These are phyloP conservation scores for Sinotaia quadrata DNA, from an alignment of 2,888 invertebrate genomes.

Conservation along the genomic window DNA sequence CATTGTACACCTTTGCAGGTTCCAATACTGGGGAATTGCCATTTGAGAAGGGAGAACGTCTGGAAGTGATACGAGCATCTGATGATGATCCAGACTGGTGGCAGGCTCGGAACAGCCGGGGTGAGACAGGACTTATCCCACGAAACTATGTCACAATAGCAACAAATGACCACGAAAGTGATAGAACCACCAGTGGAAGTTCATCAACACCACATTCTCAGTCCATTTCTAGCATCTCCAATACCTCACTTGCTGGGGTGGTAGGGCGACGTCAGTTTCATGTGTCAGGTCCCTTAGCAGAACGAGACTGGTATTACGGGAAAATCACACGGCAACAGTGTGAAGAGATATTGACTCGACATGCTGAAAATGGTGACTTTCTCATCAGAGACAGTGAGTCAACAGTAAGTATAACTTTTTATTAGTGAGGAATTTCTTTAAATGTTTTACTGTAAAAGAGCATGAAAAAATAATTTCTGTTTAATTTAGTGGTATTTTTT, in stretches of 20 bases:
- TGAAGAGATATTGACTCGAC: conserved; percentile 93
- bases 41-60: conserved; percentile 94
- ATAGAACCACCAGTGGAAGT: conserved; percentile 50
- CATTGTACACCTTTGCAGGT: conserved; percentile 87
- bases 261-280: conserved; percentile 61
- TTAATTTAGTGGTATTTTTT: too few relatives aligned
- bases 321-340: conserved; percentile 95
- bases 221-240: conserved; percentile 67
- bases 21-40: conserved; percentile 88
- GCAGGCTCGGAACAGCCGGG: conserved; percentile 93
- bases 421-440: too few relatives aligned
- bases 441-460: too few relatives aligned
- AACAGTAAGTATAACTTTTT: conserved; percentile 88
- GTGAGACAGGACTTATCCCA: conserved; percentile 95
- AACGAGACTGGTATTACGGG: conserved; percentile 94
- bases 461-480: too few relatives aligned
- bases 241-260: conserved; percentile 56
- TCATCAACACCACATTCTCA: conserved; percentile 68
- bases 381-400: conserved; percentile 99
- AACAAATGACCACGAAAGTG: conserved; percentile 56
- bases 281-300: conserved; percentile 66
- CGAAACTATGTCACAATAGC: conserved; percentile 74
- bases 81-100: conserved; percentile 99
- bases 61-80: conserved; percentile 96
- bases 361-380: conserved; percentile 98